Conservation (phyloP, 2,888 invertebrate species). For the Andrena flavipes region DNA sequence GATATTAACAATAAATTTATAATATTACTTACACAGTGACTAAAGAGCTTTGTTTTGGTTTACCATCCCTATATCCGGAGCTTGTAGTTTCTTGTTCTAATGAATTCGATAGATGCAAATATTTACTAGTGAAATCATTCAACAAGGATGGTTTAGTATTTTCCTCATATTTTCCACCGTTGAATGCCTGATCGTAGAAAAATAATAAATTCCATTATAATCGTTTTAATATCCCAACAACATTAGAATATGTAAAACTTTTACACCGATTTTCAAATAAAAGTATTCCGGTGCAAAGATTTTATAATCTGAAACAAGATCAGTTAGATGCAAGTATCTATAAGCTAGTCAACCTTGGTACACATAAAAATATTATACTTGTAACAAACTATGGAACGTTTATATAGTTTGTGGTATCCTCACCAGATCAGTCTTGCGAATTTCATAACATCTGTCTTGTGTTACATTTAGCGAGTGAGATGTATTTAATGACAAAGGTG, state of each 20-base stretch:
- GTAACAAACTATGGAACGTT: conserved; percentile 15
- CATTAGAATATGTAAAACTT: background rate
- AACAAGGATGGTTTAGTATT: conserved; percentile 24
- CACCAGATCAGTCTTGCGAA: conserved; percentile 73
- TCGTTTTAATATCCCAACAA: background rate
- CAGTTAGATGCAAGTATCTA: background rate
- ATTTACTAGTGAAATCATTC: conserved; percentile 41
- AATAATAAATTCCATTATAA: conserved; percentile 12
- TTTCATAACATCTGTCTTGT: conserved; percentile 72
- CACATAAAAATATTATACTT: conserved; percentile 10
- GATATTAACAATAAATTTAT: conserved; percentile 9
- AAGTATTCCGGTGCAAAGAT: background rate
- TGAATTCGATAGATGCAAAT: conserved; percentile 28
- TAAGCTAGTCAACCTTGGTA: conserved; percentile 23
- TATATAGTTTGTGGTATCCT: conserved; percentile 55
- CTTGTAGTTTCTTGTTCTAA: conserved; percentile 37
- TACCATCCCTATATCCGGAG: conserved; percentile 53
- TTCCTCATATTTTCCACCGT: conserved; percentile 50
- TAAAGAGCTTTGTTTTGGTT: conserved; percentile 85
- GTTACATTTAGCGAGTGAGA: conserved; percentile 54
- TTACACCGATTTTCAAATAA: background rate
- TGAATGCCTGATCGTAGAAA: conserved; percentile 45
- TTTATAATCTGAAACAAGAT: background rate
- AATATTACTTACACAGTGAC: conserved; percentile 86
- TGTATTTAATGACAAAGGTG: conserved; percentile 41